These are phyloP conservation scores for Proisotoma minuta DNA, from an alignment of 2,888 invertebrate genomes.

Conservation along the genomic window DNA sequence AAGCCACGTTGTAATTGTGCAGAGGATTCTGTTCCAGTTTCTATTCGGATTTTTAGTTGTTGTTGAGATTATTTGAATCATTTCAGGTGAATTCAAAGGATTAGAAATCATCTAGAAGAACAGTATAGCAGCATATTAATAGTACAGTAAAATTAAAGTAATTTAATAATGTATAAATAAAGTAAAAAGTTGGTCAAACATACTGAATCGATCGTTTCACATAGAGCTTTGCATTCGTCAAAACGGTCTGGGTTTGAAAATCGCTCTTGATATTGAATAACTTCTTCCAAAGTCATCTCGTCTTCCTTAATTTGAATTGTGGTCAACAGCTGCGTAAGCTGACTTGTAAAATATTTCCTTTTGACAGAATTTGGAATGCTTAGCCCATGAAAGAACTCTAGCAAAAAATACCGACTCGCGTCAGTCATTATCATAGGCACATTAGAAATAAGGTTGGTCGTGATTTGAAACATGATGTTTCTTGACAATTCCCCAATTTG, in stretches of 20 bases:
- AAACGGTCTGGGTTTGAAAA: too few species aligned
- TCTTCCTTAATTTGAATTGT: too few species aligned
- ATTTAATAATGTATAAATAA: neutral
- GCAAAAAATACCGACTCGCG: constrained; percentile 10
- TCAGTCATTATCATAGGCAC: constrained; percentile 4
- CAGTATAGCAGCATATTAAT: neutral
- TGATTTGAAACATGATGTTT: constrained; percentile 18
- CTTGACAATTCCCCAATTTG: constrained; percentile 15
- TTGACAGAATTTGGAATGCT: constrained; percentile 29
- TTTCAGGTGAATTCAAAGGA: constrained; percentile 17
- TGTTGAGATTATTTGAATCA: constrained; percentile 21
- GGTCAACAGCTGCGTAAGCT: constrained; percentile 20
- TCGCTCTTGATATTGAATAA: constrained; percentile 39
- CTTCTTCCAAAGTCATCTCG: constrained; percentile 16
- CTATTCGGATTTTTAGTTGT: constrained; percentile 10
- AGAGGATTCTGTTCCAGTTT: constrained; percentile 41
- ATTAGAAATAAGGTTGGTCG: too few species aligned
- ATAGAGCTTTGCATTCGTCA: too few species aligned
- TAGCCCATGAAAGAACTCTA: too few species aligned
- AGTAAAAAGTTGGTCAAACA: neutral
- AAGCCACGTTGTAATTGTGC: constrained; percentile 32
- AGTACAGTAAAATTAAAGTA: neutral
- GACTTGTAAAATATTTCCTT: constrained; percentile 25
- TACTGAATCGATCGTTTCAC: too few species aligned
- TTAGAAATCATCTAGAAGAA: constrained; percentile 31